Evolutionary conservation across 2,797 vertebrate genomes (phyloP).

Genomic region (Vespertilio murinus): DNA sequence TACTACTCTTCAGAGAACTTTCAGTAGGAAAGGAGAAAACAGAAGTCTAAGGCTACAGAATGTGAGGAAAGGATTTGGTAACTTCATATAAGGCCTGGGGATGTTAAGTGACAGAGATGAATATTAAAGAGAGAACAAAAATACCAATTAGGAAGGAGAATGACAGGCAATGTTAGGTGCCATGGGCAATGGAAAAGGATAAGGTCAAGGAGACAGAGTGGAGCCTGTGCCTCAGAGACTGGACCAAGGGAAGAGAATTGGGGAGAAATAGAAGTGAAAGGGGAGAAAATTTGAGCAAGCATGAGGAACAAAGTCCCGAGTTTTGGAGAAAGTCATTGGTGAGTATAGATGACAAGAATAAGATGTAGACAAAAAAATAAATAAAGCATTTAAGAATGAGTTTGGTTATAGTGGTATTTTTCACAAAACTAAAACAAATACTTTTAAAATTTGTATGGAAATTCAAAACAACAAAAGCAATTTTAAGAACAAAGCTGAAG

Average conservation of each 20-base stretch:
- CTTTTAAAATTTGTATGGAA: background rate
- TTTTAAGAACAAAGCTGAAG: background rate
- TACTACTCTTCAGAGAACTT: background rate
- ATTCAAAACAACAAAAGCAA: background rate
- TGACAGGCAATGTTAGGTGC: background rate
- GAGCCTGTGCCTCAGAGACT: background rate
- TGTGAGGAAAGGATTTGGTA: background rate
- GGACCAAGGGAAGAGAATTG: background rate
- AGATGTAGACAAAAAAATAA: background rate
- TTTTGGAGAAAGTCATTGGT: background rate
- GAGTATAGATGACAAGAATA: background rate
- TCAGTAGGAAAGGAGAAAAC: background rate
- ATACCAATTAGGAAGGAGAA: background rate
- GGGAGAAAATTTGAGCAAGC: background rate
- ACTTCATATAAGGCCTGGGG: background rate
- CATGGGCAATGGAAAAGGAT: background rate
- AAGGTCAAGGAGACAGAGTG: background rate
- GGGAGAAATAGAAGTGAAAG: background rate
- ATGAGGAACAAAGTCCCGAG: background rate
- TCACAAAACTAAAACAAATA: background rate
- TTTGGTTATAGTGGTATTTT: background rate
- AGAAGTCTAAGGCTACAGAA: background rate
- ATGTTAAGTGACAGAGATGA: background rate
- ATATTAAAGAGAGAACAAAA: background rate
- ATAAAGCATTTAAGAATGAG: background rate